Percentiles rank a stretch among this genome's conserved stretches.
Conservation (phyloP, 2,888 invertebrate genomes). For the Eremobia ochroleuca region DNA sequence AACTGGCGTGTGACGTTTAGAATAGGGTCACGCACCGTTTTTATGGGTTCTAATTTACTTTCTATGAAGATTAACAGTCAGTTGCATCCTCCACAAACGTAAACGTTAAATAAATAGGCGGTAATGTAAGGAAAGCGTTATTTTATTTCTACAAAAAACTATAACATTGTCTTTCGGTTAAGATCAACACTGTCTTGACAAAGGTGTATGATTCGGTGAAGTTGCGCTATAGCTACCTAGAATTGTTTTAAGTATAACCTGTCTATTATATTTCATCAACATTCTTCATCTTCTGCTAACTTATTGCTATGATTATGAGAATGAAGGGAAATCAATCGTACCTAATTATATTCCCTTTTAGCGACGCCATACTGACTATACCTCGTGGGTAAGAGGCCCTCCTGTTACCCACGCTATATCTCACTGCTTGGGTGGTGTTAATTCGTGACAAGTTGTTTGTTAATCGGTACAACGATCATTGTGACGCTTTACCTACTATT, state of each 20-base stretch:
- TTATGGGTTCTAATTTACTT: slow-evolving; percentile 42
- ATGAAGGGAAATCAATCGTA: slow-evolving; percentile 7
- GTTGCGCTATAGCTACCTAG: background rate
- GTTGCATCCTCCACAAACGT: slow-evolving; percentile 23
- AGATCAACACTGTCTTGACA: background rate
- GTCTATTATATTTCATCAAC: background rate
- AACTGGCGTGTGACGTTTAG: slow-evolving; percentile 30
- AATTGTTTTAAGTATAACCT: background rate
- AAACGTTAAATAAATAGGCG: background rate
- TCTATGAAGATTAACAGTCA: slow-evolving; percentile 23
- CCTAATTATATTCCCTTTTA: slow-evolving; percentile 18
- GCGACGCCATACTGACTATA: background rate
- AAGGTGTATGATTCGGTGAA: background rate
- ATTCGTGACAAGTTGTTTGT: slow-evolving; percentile 9
- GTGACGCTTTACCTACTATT: background rate
- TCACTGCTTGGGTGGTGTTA: background rate
- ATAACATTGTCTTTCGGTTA: background rate
- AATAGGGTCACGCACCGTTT: slow-evolving; percentile 38
- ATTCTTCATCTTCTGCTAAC: background rate
- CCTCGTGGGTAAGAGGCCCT: background rate
- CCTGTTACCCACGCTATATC: no score
- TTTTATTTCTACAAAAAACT: background rate
- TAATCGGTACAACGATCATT: slow-evolving; percentile 1
- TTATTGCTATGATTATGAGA: background rate
- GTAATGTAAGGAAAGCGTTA: background rate